Evolutionary conservation across 2,888 invertebrate species (phyloP).

Genomic region (Junonia oenone): DNA sequence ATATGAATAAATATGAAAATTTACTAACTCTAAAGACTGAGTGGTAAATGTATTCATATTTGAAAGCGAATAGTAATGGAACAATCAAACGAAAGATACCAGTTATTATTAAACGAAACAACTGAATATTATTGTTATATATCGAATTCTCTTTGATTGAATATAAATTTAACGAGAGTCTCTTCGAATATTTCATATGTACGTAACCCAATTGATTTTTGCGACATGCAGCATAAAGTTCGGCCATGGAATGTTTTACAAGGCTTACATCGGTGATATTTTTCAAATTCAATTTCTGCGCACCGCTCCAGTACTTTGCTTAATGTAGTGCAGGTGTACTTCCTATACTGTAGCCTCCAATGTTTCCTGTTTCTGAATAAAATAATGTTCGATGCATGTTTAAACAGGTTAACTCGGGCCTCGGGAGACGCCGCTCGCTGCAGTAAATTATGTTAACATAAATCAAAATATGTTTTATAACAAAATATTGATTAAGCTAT

Average conservation of each 20-base stretch:
- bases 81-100: too few relatives aligned
- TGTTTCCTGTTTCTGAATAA: constrained; percentile 37
- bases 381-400: constrained; percentile 41
- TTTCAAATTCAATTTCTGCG: constrained; percentile 44
- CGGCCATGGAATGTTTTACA: constrained; percentile 28
- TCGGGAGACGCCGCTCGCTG: constrained; percentile 20
- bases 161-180: background rate
- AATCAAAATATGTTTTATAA: constrained; percentile 16
- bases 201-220: constrained; percentile 1
- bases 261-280: constrained; percentile 34
- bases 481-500: background rate
- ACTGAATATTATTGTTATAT: too few relatives aligned
- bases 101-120: too few relatives aligned
- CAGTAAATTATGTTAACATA: constrained; percentile 23
- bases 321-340: constrained; percentile 46
- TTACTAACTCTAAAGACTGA: too few relatives aligned
- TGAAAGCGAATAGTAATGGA: too few relatives aligned
- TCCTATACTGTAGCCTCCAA: constrained; percentile 40
- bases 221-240: constrained; percentile 15
- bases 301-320: constrained; percentile 38
- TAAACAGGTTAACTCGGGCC: constrained; percentile 28
- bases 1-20: too few relatives aligned
- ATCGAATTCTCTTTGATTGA: too few relatives aligned
- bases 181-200: background rate
- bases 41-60: too few relatives aligned